Conservation (phyloP, 1,140 invertebrate genomes). For the Heliconius congener region DNA sequence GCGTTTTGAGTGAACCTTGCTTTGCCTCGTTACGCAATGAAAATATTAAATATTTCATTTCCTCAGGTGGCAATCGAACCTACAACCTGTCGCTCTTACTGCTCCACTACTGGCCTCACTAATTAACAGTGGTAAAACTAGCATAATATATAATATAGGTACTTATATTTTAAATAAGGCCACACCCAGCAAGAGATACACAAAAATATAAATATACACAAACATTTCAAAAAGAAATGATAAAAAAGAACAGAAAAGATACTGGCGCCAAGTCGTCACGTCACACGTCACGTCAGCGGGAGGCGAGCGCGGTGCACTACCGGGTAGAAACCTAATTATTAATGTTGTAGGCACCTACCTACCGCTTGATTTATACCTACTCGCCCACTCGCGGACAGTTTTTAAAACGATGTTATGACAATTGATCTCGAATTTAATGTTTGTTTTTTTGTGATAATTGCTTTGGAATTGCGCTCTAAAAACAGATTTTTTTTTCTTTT, state of each 20-base stretch:
- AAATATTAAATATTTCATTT: no score
- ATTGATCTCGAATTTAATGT: background rate
- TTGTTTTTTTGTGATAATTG: background rate
- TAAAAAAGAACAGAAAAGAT: background rate
- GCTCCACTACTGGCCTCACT: no score
- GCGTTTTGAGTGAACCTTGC: no score
- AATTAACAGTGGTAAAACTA: no score
- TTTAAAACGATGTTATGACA: conserved; percentile 64
- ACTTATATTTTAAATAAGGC: background rate
- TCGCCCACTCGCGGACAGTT: conserved; percentile 38
- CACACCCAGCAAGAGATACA: background rate
- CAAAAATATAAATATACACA: conserved; percentile 6
- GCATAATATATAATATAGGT: no score
- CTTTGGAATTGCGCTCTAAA: background rate
- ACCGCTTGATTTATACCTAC: conserved; percentile 51
- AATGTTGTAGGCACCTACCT: conserved; percentile 26
- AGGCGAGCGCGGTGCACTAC: background rate
- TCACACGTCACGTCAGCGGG: conserved; percentile 9
- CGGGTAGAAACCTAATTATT: background rate
- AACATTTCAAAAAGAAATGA: background rate
- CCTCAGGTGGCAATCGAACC: no score
- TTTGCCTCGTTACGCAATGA: no score
- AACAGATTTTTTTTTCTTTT: background rate
- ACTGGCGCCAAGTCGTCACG: conserved; percentile 12
- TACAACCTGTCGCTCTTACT: no score